Evolutionary conservation across 1,140 invertebrate species (phyloP), one percentile per base, ranked within the genome.

Genomic region (Diachasma alloeum): DNA sequence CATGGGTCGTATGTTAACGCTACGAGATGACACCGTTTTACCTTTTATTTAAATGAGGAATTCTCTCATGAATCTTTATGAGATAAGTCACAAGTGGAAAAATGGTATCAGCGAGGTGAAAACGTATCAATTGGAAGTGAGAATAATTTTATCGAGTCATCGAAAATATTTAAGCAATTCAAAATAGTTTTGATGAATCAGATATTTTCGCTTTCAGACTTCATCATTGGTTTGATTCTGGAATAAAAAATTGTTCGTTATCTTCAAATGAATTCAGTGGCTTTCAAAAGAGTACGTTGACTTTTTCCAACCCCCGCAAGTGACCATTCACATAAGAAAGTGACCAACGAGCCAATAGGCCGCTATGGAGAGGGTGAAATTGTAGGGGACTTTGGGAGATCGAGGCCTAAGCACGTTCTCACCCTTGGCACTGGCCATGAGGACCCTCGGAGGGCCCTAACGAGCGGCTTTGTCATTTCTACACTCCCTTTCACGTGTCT

Each of bases 361-460:
- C 19, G 72, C 59, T 24, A 13, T 46, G 39, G 69, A 80, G 79
- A 79, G 63, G 74, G 81, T 76, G 75, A 72, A 79, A 74, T 78
- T 22, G 76, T 75, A 75, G 79, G 78, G 78, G 77, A 63, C 19
- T 63, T 63, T 42, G 37, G 83, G 78, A 86, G 83, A 88, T 87
- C 85, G 87, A 86, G 88, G 87, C 85, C 82, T 74, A 76, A 81
- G 80, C 80, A 81, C 80, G 80, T 81, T 81, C 78, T 81, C 80
- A 81, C 80, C 80, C 80, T 81, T 81, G 76, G 80, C 66, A 56
- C 46, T 72, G 85, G 84, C 87, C 87, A 87, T 89, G 87, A 90
- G 87, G 88, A 81, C 83, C 85, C 86, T 85, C 84, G 80, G 81
- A 89, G 87, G 85, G 48, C 84, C 86, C 87, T 89, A 87, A 86